Conservation (phyloP, 2,113 vertebrate genomes). For the Corythornis madagascariensis region DNA sequence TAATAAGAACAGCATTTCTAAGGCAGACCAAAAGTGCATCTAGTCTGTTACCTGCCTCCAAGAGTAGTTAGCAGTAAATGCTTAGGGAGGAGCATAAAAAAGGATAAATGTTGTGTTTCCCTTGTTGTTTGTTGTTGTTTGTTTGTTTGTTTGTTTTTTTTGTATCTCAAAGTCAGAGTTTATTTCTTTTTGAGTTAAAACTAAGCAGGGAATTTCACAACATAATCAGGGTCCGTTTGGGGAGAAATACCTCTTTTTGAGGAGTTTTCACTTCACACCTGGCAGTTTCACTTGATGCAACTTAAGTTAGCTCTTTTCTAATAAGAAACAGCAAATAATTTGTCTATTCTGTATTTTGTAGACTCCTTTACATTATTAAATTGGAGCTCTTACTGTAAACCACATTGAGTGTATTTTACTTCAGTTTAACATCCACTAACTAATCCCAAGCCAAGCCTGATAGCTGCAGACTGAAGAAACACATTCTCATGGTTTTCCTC, state of each 20-base stretch:
- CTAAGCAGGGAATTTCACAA: not conserved
- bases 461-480: not conserved
- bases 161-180: not conserved
- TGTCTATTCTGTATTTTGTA: not conserved
- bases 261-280: not conserved
- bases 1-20: not conserved
- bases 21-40: not conserved
- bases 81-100: not conserved
- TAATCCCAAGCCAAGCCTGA: not conserved
- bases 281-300: not conserved
- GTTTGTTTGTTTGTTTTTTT: not conserved
- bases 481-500: not conserved
- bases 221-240: not conserved
- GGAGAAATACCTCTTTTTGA: not conserved
- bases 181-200: not conserved
- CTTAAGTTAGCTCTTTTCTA: not conserved
- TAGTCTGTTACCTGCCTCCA: not conserved
- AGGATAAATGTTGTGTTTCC: not conserved
- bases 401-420: not conserved
- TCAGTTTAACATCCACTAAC: not conserved
- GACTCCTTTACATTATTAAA: not conserved
- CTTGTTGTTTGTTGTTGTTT: not conserved
- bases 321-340: conserved; percentile 5
- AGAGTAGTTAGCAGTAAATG: not conserved
- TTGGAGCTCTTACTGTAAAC: not conserved